Evolutionary conservation across 1,140 invertebrate genomes (phyloP), one percentile per base, ranked within the genome.

Genomic region (Lineus longissimus): DNA sequence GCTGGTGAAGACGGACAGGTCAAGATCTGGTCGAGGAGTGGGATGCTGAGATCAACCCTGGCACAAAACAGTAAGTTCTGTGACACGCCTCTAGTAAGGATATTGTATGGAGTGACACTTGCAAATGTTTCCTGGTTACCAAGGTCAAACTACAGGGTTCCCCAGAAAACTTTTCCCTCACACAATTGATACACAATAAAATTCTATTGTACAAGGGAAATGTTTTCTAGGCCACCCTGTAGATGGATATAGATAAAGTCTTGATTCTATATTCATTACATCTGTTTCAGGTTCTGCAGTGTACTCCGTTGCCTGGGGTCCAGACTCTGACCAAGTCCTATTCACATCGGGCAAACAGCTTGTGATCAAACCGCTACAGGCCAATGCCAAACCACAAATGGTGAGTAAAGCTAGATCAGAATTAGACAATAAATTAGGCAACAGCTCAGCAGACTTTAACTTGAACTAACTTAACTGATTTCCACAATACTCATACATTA

Each of bases 11-110:
- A 99, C 85, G 97, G 96, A 15, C 87, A 88, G 40, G 87, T 98
- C 0, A 97, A 98, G 83, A 90, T 98, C 62, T 99, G 96, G 95
- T 98, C 96, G 2, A 83, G 93, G 30, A 94, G 89, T 78, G 95
- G 95, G 55, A 94, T 99, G 88, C 82, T 98, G 2, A 86, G 96
- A 27, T 95, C 94, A 15, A 93, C 92, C 2, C 83, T 97, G 0
- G 88, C 93, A 25, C 90, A 94, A 76, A 89, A 89, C 58, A 88
- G 83, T 76, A 74, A 75, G 74, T 69, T 17, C 13, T 51, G 33
- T 60, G 33, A 47, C 45, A 22, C 11, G 47, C 27, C 25, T 57
- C 40, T 60, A 6, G 33, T 19, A 17, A 31, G 22, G 51, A 43
- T 19, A 43, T n/a, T n/a, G n/a, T n/a, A n/a, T n/a, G n/a, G n/a